Evolutionary conservation across 1,140 invertebrate species (phyloP), one percentile per base, ranked within the genome.

Genomic region (Eupeodes corollae): DNA sequence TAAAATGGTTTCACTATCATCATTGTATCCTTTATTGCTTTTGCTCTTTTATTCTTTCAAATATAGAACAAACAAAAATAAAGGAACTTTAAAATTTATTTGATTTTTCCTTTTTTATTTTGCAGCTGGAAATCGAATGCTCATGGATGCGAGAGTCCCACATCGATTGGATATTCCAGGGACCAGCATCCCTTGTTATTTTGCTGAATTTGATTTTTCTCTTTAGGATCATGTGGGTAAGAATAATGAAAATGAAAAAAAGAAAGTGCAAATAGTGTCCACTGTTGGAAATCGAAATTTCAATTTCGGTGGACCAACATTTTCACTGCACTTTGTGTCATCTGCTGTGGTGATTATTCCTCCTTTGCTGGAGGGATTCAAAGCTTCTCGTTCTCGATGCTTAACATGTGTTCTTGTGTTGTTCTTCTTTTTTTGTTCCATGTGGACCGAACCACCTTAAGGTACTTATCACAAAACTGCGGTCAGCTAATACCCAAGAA

Each of bases 381-480:
- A n/a, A n/a, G n/a, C n/a, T n/a, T n/a, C n/a, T n/a, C n/a, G n/a
- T n/a, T n/a, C n/a, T n/a, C n/a, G n/a, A n/a, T 26, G 8, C 21
- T 8, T 26, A 26, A 26, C 21, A 3, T 26, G 3, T 5, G 3
- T 26, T 26, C 21, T 26, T 26, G 3, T 26, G 3, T 26, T 8
- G 3, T 26, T 26, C 8, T 26, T 8, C 8, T 26, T 26, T 26
- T 8, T 26, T 26, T 26, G 8, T 26, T 26, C 8, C 8, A 26
- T 26, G 11, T 49, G 41, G 40, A 6, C 5, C n/a, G n/a, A n/a
- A n/a, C n/a, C n/a, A n/a, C n/a, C 47, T 56, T 2, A 54, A 89
- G 86, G 85, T 94, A 15, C 72, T 95, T 39, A 91, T 95, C 55
- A 95, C 90, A 9, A 94, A 95, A 63, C 73, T 93, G 12, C 77